Base-by-base conservation (phyloP, 1,140 invertebrate species). In the Goniozus legneri region DNA sequence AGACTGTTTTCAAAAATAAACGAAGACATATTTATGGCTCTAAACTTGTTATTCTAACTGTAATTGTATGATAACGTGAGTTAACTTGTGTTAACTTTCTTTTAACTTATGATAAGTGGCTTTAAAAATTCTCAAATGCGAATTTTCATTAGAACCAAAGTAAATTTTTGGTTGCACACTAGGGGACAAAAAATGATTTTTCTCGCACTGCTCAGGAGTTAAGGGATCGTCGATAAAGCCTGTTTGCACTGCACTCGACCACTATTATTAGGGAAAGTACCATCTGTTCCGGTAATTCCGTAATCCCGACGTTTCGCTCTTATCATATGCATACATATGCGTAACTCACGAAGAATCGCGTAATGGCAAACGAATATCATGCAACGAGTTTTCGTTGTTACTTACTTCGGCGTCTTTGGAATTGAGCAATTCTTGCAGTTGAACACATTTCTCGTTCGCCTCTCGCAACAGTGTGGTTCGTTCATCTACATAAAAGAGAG, bases 331-430 rank as follows among this genome's bases (percentile, higher is more conserved):
- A 19, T 38, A 56, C 64, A 67, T 53, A 61, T 67, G 57, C 58
- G 42, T 34, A n/a, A 13, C 13, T 34, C 15, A 35, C 21, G 8
- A 32, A 22, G 14, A 47, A n/a, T 27, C 24, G 24, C 10, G 4
- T 27, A 6, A 38, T 21, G 2, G 38, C 10, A 6, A 27, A 27
- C 4, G 10, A 27, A 6, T 27, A 27, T 27, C 10, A 10, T 27
- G 10, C n/a, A 27, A 6, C 4, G 24, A 27, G 24, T 27, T 27
- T 4, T 27, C 4, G 24, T 27, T n/a, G 24, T 4, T 60, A 68
- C 74, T 78, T 56, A 85, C 84, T 76, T 85, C 82, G 8, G 79
- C 77, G 65, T 85, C 81, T 68, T 83, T 83, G 4, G 75, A 72
- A 36, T 73, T 77, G 32, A 83, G 80, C 50, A 80, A 66, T 40